These are phyloP conservation scores for Microtus richardsoni DNA, from an alignment of 2,113 vertebrate genomes.

Conservation along the genomic window DNA sequence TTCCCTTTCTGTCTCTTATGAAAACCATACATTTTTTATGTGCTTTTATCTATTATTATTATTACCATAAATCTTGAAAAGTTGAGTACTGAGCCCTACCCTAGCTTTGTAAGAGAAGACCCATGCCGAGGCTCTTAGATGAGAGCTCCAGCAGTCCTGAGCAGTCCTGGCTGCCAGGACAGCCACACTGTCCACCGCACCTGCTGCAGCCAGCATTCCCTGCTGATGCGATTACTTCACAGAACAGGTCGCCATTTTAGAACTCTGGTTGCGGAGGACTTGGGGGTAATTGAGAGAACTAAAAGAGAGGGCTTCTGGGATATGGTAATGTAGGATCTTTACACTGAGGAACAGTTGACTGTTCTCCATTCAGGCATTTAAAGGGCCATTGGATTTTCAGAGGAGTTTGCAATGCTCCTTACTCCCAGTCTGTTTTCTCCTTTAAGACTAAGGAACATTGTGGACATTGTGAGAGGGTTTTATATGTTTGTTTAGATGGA, in stretches of 20 bases:
- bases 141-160: background rate
- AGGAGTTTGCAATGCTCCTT: background rate
- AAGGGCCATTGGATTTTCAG: background rate
- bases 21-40: background rate
- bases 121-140: background rate
- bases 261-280: background rate
- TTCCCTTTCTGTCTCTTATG: background rate
- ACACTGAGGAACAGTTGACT: background rate
- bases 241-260: background rate
- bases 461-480: background rate
- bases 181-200: background rate
- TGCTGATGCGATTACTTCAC: background rate
- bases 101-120: background rate
- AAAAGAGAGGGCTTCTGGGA: background rate
- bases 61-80: background rate
- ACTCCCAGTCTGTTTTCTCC: background rate
- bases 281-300: background rate
- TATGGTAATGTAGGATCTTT: background rate
- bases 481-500: background rate
- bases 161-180: background rate
- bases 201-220: background rate
- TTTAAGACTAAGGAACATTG: background rate
- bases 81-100: background rate
- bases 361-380: background rate
- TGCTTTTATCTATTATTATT: background rate